phyloP scores from a whole-genome alignment of 2,797 vertebrate genomes.

The Cynopterus sphinx region DNA sequence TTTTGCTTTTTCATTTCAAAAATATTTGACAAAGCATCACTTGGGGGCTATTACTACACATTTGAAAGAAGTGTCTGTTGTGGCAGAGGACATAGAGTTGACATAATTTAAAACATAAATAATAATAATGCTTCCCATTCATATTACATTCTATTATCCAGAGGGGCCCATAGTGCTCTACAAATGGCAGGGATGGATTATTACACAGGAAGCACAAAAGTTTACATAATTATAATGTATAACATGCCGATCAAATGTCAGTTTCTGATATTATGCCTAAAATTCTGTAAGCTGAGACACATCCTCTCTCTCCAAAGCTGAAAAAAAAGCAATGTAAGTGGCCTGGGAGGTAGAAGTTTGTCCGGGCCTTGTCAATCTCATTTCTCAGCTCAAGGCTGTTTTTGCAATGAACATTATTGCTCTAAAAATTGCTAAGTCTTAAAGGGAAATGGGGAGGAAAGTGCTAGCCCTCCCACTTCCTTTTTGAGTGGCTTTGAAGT shows the following conservation, averaged over 20 bases:
- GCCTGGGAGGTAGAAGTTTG: background rate
- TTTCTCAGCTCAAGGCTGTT: background rate
- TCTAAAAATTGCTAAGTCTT: background rate
- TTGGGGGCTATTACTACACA: background rate
- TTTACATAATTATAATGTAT: background rate
- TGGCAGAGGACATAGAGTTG: constrained; percentile 38
- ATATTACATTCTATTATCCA: constrained; percentile 44
- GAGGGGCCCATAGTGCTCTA: background rate
- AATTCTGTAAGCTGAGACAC: background rate
- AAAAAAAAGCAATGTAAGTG: background rate
- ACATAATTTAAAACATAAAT: constrained; percentile 61
- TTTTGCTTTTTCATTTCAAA: constrained; percentile 47
- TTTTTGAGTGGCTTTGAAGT: background rate
- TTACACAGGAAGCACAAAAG: constrained; percentile 27
- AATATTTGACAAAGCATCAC: constrained; percentile 55
- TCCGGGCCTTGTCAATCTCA: background rate
- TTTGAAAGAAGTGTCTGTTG: constrained; percentile 58
- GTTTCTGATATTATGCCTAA: background rate
- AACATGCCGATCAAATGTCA: constrained; percentile 12
- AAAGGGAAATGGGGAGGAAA: background rate
- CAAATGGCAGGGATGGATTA: background rate
- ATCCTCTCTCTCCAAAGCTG: background rate
- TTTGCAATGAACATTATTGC: background rate
- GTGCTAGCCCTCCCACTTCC: background rate
- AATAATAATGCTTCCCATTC: constrained; percentile 63